Evolutionary conservation across 2,888 invertebrate genomes (phyloP), one percentile per base, ranked within the genome.

Genomic region (Leptopilina myrica): DNA sequence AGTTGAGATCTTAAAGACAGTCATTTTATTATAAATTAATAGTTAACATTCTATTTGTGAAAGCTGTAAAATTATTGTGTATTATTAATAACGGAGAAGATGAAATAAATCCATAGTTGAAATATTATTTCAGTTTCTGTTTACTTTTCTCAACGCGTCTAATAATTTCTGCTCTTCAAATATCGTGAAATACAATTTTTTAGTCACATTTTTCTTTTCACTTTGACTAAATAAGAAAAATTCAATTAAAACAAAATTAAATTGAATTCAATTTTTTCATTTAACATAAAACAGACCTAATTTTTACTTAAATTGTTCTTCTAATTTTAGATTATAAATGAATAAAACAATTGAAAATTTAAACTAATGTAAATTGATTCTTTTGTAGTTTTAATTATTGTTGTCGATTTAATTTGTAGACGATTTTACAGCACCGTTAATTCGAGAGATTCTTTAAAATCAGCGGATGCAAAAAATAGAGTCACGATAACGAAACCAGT

Each of bases 31-130:
- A 69, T 12, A 49, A 49, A 33, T 73, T 56, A 11, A 73, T 4
- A 33, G 33, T 56, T 56, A 56, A 73, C 33, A 73, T 56, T 56
- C 8, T 15, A n/a, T 53, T 69, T 15, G 20, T 73, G 73, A 33
- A 33, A 69, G 7, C 15, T 49, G n/a, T n/a, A n/a, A 14, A 33
- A 56, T 26, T 73, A 56, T 20, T 59, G 78, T 64, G 66, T 62
- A 67, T 76, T 79, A 66, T 33, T 78, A 64, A 66, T 46, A 77
- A 69, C 43, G 8, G 43, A 43, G 43, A 79, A 43, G 59, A 73
- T 73, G 80, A 85, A 82, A 80, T 81, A 84, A 84, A 80, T 78
- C 78, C 78, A 78, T 82, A 82, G 79, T 77, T 76, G 59, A 64
- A 80, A 62, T 78, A 77, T 56, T 59, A 40, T 77, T 62, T 1